Evolutionary conservation across 2,888 invertebrate species (phyloP).

Genomic region (Acleris cristana): DNA sequence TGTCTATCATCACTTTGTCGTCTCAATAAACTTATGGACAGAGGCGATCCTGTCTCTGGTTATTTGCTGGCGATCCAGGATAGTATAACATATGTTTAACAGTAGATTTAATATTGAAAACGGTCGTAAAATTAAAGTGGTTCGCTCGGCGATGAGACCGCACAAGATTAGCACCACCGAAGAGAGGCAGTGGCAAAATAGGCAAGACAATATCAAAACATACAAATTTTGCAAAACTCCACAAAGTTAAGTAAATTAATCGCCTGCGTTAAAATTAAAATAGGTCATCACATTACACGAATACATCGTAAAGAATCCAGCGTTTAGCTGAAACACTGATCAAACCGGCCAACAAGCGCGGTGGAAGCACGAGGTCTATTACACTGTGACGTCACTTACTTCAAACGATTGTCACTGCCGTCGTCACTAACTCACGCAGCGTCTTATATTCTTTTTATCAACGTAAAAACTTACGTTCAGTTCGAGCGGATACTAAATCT

Average conservation of each 20-base stretch:
- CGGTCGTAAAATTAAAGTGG: no score
- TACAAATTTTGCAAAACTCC: constrained; percentile 9
- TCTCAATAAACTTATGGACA: no score
- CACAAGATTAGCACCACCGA: no score
- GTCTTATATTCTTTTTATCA: background rate
- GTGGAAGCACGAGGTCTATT: constrained; percentile 1
- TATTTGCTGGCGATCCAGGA: no score
- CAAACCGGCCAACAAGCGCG: background rate
- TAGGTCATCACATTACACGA: no score
- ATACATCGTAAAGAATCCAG: no score
- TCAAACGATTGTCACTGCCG: constrained; percentile 12
- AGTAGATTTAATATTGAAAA: no score
- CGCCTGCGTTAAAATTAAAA: constrained; percentile 1
- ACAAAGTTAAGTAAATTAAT: background rate
- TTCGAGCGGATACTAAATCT: constrained; percentile 60
- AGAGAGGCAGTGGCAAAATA: background rate
- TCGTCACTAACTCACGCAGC: constrained; percentile 4
- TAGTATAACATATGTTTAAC: no score
- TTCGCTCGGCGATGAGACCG: no score
- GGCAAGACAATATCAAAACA: constrained; percentile 12
- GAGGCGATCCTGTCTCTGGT: no score
- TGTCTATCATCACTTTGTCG: no score
- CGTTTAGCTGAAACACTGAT: background rate
- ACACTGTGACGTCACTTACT: constrained; percentile 7
- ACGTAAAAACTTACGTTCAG: background rate